Conservation (phyloP, 2,797 vertebrate species). For the Eulemur rubriventer region DNA sequence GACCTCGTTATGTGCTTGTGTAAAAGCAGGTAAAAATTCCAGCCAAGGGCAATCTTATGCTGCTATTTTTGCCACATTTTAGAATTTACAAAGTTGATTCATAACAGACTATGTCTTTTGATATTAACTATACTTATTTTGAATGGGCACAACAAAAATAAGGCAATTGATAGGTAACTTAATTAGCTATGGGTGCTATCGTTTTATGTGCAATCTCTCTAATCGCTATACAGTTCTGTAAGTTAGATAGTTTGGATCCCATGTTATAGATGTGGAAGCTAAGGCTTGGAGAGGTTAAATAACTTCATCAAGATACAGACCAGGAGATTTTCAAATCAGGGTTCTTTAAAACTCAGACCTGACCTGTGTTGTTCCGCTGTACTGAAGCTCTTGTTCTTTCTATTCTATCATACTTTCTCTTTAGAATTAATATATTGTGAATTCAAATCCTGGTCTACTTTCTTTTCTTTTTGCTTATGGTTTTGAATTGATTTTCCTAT, state of each 20-base stretch:
- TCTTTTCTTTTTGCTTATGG: not conserved
- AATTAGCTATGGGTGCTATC: not conserved
- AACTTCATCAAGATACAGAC: not conserved
- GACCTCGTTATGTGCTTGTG: not conserved
- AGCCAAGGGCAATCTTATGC: not conserved
- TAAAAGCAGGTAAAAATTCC: not conserved
- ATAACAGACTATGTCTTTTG: not conserved
- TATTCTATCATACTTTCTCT: not conserved
- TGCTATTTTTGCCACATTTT: not conserved
- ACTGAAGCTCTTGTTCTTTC: not conserved
- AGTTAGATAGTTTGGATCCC: not conserved
- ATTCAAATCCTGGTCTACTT: not conserved
- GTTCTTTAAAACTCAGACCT: not conserved
- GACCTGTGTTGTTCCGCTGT: not conserved
- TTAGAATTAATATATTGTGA: not conserved
- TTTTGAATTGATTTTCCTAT: not conserved
- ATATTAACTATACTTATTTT: not conserved
- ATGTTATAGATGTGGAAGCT: not conserved
- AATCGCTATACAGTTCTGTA: not conserved
- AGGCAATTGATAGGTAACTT: not conserved
- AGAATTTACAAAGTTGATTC: not conserved
- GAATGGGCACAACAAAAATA: not conserved
- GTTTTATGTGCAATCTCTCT: not conserved
- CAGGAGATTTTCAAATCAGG: not conserved
- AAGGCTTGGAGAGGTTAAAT: not conserved